Base-by-base conservation (phyloP, 2,888 invertebrate species). In the Isotomurus palustris region DNA sequence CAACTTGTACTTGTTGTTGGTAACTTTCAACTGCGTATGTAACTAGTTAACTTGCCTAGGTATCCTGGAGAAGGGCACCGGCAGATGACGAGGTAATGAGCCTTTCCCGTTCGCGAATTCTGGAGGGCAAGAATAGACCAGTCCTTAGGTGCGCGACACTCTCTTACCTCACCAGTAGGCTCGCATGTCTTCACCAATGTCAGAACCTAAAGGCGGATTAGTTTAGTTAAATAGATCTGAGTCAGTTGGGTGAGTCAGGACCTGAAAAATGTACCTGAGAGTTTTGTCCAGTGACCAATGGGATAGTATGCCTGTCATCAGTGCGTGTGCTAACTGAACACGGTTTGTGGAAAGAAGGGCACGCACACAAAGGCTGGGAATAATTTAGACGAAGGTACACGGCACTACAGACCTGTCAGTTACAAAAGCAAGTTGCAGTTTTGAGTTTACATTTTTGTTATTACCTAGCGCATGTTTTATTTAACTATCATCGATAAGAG, bases 111-210 rank as follows among this genome's bases (percentile, higher is more conserved):
- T 71, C 92, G 81, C 38, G 91, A 87, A 74, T 92, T 93, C 77
- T 93, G 93, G 59, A 93, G 78, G 4, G 93, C 93, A 54, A 93
- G 76, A 51, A 93, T 78, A 3, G 92, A 91, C 93, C 93, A 93
- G 74, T 93, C 93, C 66, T 89, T 82, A 0, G 91, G 91, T 25
- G 88, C 83, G 72, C 89, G 81, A 74, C 93, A 93, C 72, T 89
- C 85, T 56, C 92, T 80, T 86, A 93, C 90, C 76, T 91, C 91
- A 2, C 86, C 83, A n/a, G 89, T 88, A 0, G 90, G 88, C 77
- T 93, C 93, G 75, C 93, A 93, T 5, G 92, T 92, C 78, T 93
- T 93, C 71, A 92, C 91, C 72, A 93, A 76, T 1, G 93, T 93
- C 69, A 92, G 81, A 17, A 91, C 90, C 81, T 81, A 22, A 40